Percentiles rank a stretch among this genome's conserved stretches.
Evolutionary conservation across 2,888 invertebrate genomes (phyloP).

Genomic region (Archaeoteleia sp.): DNA sequence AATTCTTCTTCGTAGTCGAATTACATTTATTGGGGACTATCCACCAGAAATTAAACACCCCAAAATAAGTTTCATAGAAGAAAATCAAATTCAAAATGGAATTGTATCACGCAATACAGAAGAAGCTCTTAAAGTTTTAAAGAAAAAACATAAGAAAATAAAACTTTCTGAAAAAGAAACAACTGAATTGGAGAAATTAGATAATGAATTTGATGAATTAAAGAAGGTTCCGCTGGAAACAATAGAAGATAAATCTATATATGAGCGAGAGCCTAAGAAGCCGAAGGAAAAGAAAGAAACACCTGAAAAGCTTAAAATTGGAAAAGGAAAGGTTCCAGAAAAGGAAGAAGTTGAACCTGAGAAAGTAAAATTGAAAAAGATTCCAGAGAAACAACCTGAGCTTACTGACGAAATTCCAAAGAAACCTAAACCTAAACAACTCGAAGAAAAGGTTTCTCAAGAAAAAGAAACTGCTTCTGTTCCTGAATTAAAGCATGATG

Average conservation of each 20-base stretch:
- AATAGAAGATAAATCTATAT: conserved; percentile 68
- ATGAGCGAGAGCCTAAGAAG: conserved; percentile 70
- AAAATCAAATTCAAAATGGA: conserved; percentile 79
- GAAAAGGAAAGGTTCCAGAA: conserved; percentile 68
- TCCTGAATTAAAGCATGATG: conserved; percentile 62
- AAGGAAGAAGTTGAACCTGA: conserved; percentile 65
- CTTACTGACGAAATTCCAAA: conserved; percentile 64
- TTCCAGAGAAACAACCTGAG: conserved; percentile 66
- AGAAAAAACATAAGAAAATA: conserved; percentile 78
- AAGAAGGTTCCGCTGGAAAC: conserved; percentile 72
- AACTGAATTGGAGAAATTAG: conserved; percentile 78
- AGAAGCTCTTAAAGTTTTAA: conserved; percentile 81
- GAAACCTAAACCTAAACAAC: conserved; percentile 61
- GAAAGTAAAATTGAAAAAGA: conserved; percentile 70
- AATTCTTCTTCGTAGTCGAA: conserved; percentile 83
- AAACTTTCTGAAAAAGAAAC: conserved; percentile 78
- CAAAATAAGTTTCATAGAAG: conserved; percentile 75
- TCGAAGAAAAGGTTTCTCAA: conserved; percentile 59
- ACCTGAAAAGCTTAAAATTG: conserved; percentile 66
- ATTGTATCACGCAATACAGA: conserved; percentile 83
- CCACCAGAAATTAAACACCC: conserved; percentile 78
- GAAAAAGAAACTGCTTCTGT: conserved; percentile 63
- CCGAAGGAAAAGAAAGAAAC: conserved; percentile 63
- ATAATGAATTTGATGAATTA: conserved; percentile 75
- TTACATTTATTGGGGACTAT: conserved; percentile 80